A percentile compares a stretch with the other conserved stretches of the same genome.
phyloP scores from a whole-genome alignment of 2,113 vertebrate species.

The Myodes glareolus region DNA sequence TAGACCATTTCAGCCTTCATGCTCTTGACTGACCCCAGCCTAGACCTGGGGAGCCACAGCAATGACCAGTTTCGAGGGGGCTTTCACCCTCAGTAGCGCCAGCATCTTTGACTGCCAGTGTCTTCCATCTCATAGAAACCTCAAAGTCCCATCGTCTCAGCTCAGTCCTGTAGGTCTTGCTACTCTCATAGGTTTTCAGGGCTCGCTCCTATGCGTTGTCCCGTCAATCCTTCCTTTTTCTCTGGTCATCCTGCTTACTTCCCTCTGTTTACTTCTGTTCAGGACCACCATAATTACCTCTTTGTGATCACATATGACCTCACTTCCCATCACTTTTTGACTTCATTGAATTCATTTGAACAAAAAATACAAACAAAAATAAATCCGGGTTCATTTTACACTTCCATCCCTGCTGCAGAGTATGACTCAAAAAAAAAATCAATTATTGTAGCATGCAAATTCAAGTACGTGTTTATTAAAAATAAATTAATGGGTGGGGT shows the following conservation, averaged over 20 bases:
- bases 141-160: neutral
- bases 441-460: neutral
- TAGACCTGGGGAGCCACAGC: neutral
- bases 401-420: neutral
- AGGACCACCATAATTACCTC: neutral
- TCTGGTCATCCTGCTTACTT: neutral
- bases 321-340: neutral
- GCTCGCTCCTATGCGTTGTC: neutral
- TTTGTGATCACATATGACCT: neutral
- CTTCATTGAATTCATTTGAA: neutral
- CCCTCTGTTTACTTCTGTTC: neutral
- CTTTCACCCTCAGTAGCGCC: too few species aligned
- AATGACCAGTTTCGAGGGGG: neutral
- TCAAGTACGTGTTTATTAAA: conserved; percentile 2
- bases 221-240: neutral
- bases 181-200: neutral
- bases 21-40: neutral
- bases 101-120: neutral
- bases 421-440: neutral
- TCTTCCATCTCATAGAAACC: neutral
- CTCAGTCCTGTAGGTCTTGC: neutral
- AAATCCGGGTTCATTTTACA: neutral
- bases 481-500: neutral
- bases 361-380: neutral
- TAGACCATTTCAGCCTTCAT: neutral